Evolutionary conservation across 2,113 vertebrate species (phyloP).

Genomic region (Labeo rohita): DNA sequence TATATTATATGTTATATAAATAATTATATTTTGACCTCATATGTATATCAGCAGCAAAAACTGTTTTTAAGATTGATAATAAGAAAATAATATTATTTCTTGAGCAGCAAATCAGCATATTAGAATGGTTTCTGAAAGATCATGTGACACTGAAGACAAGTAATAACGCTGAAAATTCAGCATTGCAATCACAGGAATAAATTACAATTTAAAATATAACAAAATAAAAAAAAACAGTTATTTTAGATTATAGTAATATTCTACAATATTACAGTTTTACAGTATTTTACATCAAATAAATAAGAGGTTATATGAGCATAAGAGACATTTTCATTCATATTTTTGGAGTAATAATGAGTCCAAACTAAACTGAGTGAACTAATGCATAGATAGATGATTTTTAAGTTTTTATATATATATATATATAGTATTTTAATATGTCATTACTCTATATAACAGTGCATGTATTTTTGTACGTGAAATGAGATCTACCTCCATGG

Average conservation of each 20-base stretch:
- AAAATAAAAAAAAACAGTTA: too few species aligned
- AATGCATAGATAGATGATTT: neutral
- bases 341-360: neutral
- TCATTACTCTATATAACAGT: neutral
- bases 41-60: neutral
- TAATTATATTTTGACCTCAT: neutral
- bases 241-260: too few species aligned
- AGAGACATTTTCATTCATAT: neutral
- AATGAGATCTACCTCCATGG: neutral
- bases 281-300: neutral
- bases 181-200: neutral
- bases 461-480: neutral
- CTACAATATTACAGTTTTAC: too few species aligned
- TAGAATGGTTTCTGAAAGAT: neutral
- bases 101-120: neutral
- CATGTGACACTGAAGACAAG: neutral
- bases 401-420: too few species aligned
- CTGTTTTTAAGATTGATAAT: neutral
- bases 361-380: neutral
- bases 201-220: neutral
- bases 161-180: neutral
- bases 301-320: neutral
- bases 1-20: neutral
- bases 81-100: neutral
- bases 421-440: neutral